Evolutionary conservation across 2,888 invertebrate species (phyloP).

Genomic region (Amitus sp.): DNA sequence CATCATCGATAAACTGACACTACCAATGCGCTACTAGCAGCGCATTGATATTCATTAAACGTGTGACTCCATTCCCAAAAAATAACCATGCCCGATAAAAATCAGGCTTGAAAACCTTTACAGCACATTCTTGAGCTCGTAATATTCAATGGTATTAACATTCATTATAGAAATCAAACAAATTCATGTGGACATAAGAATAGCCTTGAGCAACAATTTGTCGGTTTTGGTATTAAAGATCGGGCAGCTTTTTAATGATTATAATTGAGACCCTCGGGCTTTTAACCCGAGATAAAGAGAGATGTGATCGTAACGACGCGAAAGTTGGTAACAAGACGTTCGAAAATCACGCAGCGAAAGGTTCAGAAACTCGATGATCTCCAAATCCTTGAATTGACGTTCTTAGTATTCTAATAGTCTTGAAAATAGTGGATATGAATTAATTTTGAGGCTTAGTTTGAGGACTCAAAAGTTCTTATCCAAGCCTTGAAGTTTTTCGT

Average conservation of each 20-base stretch:
- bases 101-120: not conserved
- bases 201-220: slow-evolving; percentile 12
- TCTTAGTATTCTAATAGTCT: no score
- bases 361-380: no score
- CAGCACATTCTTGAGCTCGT: not conserved
- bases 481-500: no score
- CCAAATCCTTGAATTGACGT: no score
- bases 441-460: no score
- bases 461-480: no score
- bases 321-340: no score
- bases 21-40: not conserved
- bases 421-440: no score
- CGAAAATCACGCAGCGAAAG: no score
- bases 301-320: not conserved
- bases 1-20: not conserved
- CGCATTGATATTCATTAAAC: not conserved
- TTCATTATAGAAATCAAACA: slow-evolving; percentile 17
- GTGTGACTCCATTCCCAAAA: not conserved
- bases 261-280: slow-evolving; percentile 11
- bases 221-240: slow-evolving; percentile 9
- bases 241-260: slow-evolving; percentile 11
- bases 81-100: not conserved
- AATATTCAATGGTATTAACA: slow-evolving; percentile 6
- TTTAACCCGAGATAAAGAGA: not conserved
- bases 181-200: slow-evolving; percentile 16